These are phyloP conservation scores for Cremastinae sp. DNA, from an alignment of 2,888 invertebrate species.

Conservation along the genomic window DNA sequence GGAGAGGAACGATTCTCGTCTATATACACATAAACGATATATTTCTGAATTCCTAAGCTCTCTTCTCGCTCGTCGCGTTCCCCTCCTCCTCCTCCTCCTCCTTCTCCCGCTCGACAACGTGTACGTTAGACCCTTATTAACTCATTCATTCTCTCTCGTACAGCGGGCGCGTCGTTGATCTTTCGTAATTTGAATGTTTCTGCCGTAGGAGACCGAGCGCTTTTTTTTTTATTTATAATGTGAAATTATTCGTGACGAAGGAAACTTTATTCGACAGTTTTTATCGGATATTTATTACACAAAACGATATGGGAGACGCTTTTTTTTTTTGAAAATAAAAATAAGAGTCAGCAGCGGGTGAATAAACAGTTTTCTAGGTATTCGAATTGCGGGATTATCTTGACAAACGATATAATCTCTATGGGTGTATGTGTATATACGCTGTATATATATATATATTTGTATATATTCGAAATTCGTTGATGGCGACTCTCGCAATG, in stretches of 20 bases:
- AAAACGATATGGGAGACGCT: conserved; percentile 7
- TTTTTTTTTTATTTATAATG: too few relatives aligned
- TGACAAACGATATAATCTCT: conserved; percentile 17
- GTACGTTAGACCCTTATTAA: conserved; percentile 59
- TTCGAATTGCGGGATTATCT: conserved; percentile 33
- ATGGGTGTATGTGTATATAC: conserved; percentile 1
- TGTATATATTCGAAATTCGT: conserved; percentile 8
- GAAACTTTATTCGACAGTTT: conserved; percentile 46
- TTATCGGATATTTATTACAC: conserved; percentile 46
- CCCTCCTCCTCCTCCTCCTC: conserved; percentile 17
- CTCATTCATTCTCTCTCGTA: conserved; percentile 52
- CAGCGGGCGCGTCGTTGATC: conserved; percentile 53
- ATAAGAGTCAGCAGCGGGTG: neutral
- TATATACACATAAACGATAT: conserved; percentile 20
- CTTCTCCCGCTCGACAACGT: conserved; percentile 45
- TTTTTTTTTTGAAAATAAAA: too few relatives aligned
- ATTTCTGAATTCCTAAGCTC: conserved; percentile 61
- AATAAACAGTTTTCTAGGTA: conserved; percentile 28
- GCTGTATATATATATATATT: neutral
- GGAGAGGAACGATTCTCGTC: conserved; percentile 24
- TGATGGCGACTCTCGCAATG: conserved; percentile 5
- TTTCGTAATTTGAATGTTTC: conserved; percentile 54
- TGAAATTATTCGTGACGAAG: conserved; percentile 50
- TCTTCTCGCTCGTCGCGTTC: conserved; percentile 33
- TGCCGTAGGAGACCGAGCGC: conserved; percentile 22